These are phyloP conservation scores for Oophaga sylvatica DNA, from an alignment of 2,797 vertebrate species.

Conservation along the genomic window DNA sequence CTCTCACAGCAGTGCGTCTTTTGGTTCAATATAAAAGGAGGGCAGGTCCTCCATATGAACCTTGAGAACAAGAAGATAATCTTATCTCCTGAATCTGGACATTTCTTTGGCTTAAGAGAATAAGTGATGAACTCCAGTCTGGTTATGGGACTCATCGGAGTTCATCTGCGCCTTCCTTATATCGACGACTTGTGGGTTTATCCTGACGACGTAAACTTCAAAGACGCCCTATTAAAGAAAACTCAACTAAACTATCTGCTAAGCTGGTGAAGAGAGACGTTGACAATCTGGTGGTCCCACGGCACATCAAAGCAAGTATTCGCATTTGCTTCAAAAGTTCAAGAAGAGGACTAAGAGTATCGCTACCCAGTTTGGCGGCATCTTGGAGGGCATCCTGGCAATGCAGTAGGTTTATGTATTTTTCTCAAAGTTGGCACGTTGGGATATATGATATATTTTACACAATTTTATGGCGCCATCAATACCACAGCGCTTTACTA, in stretches of 20 bases:
- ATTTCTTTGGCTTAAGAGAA: conserved; percentile 14
- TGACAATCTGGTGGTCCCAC: conserved; percentile 82
- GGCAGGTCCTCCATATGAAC: conserved; percentile 48
- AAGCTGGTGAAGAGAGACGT: conserved; percentile 81
- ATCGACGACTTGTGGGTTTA: conserved; percentile 71
- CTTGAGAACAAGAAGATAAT: conserved; percentile 52
- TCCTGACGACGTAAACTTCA: conserved; percentile 80
- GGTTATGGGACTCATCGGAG: conserved; percentile 63
- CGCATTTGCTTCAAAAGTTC: conserved; percentile 81
- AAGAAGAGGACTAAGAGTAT: conserved; percentile 73
- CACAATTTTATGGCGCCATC: too few relatives aligned
- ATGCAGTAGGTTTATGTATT: conserved; percentile 74
- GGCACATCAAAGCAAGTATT: conserved; percentile 84
- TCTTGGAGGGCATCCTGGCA: conserved; percentile 86
- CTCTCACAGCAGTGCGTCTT: conserved; percentile 67
- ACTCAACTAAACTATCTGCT: conserved; percentile 81
- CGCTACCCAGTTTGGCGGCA: conserved; percentile 85
- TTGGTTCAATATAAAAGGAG: conserved; percentile 68
- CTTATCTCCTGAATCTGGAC: conserved; percentile 47
- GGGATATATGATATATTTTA: too few relatives aligned
- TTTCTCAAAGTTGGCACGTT: neutral
- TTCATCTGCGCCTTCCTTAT: conserved; percentile 66
- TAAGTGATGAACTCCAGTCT: conserved; percentile 65
- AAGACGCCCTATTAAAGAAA: conserved; percentile 80
- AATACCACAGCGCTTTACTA: too few relatives aligned